A percentile compares a stretch with the other conserved stretches of the same genome.
phyloP scores from a whole-genome alignment of 2,797 vertebrate species.

The Synaphobranchus kaupii region DNA sequence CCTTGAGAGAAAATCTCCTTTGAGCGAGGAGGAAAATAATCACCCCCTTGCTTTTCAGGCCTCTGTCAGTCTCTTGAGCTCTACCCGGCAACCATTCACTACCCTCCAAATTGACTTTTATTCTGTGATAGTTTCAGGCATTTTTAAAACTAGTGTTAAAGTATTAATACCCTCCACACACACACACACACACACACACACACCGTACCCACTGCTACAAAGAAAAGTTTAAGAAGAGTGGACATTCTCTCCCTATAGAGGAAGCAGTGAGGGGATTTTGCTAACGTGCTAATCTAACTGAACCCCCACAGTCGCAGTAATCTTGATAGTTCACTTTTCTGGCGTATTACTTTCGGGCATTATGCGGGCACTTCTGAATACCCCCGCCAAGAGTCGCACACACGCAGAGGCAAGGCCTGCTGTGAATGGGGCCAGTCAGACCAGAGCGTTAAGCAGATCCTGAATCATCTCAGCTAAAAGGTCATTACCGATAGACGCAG shows the following conservation, averaged over 20 bases:
- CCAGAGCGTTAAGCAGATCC: background rate
- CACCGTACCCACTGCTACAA: background rate
- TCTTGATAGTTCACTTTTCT: background rate
- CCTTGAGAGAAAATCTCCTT: conserved; percentile 17
- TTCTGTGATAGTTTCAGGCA: background rate
- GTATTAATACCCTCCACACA: background rate
- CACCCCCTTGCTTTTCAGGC: background rate
- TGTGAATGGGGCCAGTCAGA: background rate
- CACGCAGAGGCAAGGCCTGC: background rate
- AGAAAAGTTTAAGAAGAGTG: background rate
- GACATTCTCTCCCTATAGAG: background rate
- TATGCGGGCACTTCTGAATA: background rate
- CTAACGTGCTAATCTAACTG: background rate
- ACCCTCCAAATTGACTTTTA: background rate
- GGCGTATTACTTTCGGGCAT: background rate
- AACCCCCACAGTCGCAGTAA: background rate
- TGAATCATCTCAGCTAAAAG: background rate
- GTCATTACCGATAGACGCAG: background rate
- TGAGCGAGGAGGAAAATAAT: conserved; percentile 15
- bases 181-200: background rate
- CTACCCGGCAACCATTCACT: background rate
- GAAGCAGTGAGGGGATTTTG: background rate
- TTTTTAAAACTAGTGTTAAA: background rate
- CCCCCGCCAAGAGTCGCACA: background rate
- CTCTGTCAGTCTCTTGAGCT: background rate